A percentile compares a stretch with the other conserved stretches of the same genome.
Conservation (phyloP, 2,888 invertebrate genomes). For the Nephrotoma guestfalica region DNA sequence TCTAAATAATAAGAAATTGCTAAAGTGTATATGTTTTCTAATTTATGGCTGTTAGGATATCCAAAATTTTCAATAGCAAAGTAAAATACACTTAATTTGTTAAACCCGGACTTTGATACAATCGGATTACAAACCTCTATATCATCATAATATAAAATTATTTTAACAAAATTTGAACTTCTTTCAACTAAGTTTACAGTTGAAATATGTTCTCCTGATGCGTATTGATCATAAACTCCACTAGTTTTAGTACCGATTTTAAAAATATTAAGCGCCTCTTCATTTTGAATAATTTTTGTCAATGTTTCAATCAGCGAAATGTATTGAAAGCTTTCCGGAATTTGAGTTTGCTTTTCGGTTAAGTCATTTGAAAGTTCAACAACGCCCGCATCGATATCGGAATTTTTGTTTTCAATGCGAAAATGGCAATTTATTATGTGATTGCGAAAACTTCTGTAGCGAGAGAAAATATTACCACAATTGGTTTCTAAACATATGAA, state of each 20-base stretch:
- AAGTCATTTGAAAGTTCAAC: not conserved
- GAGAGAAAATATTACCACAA: not conserved
- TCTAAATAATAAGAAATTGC: not conserved
- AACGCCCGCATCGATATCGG: not conserved
- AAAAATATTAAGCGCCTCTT: not conserved
- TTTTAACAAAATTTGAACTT: not conserved
- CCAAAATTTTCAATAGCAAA: not conserved
- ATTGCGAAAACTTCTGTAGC: not conserved
- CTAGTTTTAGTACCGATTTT: not conserved
- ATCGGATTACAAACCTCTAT: not conserved
- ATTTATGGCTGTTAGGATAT: not conserved
- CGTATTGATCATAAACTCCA: not conserved
- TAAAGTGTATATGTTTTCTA: not conserved
- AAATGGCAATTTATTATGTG: not conserved
- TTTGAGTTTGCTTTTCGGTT: not conserved
- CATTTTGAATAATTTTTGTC: not conserved
- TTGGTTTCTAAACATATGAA: not conserved
- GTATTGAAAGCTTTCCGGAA: not conserved
- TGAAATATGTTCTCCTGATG: not conserved
- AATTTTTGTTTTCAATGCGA: not conserved
- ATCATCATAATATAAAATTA: not conserved
- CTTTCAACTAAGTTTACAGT: not conserved
- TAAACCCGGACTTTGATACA: not conserved
- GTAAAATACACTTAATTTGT: not conserved
- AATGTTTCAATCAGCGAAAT: not conserved